A percentile compares a stretch with the other conserved stretches of the same genome.
Conservation (phyloP, 1,140 invertebrate species). For the Melitaea cinxia region DNA sequence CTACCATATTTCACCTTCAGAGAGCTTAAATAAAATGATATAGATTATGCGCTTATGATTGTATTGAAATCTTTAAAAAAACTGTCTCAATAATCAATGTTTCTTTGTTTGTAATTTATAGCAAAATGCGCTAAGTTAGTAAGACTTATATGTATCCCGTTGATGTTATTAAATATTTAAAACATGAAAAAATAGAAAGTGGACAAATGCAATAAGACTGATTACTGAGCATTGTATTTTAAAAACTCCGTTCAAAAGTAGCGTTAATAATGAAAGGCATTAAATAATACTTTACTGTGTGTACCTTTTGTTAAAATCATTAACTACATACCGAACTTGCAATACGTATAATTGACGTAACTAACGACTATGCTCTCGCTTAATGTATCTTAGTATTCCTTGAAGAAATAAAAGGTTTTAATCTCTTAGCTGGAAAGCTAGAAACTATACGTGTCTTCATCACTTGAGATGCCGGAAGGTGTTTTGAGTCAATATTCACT, state of each 20-base stretch:
- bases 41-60: no score
- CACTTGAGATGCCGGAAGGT: conserved; percentile 27
- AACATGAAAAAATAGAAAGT: background rate
- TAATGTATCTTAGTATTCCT: conserved; percentile 14
- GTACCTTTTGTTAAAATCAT: background rate
- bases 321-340: background rate
- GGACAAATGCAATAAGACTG: no score
- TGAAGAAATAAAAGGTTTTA: conserved; percentile 27
- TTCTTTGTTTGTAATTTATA: no score
- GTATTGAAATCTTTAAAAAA: no score
- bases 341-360: conserved; percentile 1
- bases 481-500: conserved; percentile 37
- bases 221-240: background rate
- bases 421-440: conserved; percentile 36
- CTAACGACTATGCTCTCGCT: conserved; percentile 26
- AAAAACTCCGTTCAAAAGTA: background rate
- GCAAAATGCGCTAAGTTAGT: no score
- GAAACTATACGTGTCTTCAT: conserved; percentile 18
- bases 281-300: background rate
- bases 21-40: no score
- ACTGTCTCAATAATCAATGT: no score
- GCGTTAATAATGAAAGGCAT: background rate
- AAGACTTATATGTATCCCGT: no score
- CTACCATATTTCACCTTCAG: no score
- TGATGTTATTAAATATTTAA: no score